These are phyloP conservation scores for Eilema sororculum DNA, from an alignment of 2,888 invertebrate genomes.

Conservation along the genomic window DNA sequence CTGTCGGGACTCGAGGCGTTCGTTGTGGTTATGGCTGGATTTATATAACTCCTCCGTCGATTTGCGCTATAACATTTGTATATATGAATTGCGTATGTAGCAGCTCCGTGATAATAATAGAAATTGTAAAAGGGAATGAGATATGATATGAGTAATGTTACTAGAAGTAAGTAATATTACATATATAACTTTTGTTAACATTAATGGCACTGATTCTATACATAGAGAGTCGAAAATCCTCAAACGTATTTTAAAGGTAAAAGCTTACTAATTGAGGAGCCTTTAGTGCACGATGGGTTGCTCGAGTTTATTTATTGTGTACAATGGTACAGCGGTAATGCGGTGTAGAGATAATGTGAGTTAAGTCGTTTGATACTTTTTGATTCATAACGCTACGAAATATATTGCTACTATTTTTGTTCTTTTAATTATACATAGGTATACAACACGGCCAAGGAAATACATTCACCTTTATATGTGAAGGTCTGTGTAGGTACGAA, in stretches of 20 bases:
- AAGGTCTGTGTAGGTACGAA: too few species aligned
- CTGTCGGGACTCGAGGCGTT: slow-evolving; percentile 42
- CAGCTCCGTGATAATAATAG: background rate
- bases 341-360: too few species aligned
- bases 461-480: too few species aligned
- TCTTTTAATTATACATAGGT: too few species aligned
- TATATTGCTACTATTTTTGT: too few species aligned
- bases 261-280: background rate
- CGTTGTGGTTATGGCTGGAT: slow-evolving; percentile 58
- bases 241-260: background rate
- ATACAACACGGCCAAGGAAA: too few species aligned
- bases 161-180: background rate
- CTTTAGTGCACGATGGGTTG: background rate
- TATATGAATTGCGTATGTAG: slow-evolving; percentile 30
- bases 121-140: background rate
- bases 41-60: slow-evolving; percentile 56
- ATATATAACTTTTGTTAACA: background rate
- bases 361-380: too few species aligned
- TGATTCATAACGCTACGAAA: too few species aligned
- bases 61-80: slow-evolving; percentile 38
- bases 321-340: too few species aligned
- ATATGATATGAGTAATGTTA: background rate
- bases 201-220: background rate
- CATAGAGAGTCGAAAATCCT: background rate
- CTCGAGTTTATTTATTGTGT: background rate